Percentiles rank a stretch among this genome's conserved stretches.
Conservation (phyloP, 2,888 invertebrate genomes). For the Mythimna vitellina region DNA sequence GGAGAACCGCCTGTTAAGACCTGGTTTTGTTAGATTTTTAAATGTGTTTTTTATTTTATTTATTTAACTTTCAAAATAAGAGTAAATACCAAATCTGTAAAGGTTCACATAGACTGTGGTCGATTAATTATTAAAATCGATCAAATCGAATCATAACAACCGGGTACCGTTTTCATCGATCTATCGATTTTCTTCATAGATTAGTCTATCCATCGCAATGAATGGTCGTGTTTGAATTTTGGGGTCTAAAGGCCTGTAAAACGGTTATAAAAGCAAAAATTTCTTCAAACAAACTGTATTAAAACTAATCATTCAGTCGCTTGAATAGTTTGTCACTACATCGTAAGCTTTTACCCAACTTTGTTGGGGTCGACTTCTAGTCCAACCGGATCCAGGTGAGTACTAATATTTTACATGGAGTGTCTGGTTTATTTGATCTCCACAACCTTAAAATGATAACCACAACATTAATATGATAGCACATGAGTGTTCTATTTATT, state of each 20-base stretch:
- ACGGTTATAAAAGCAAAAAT: not conserved
- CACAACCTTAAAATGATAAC: not conserved
- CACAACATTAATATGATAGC: no score
- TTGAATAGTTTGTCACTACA: not conserved
- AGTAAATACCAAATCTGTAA: not conserved
- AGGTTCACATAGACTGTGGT: not conserved
- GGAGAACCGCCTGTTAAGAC: conserved; percentile 86
- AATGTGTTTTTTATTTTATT: not conserved
- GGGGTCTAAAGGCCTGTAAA: no score
- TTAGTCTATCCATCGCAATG: not conserved
- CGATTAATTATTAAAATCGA: not conserved
- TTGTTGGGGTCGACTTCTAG: not conserved
- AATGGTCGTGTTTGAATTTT: not conserved
- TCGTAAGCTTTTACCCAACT: no score
- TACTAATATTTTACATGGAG: not conserved
- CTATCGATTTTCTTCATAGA: not conserved
- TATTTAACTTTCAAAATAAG: not conserved
- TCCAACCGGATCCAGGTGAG: not conserved
- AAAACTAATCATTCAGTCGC: not conserved
- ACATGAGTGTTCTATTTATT: no score
- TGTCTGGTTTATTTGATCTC: not conserved
- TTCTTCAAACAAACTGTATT: not conserved
- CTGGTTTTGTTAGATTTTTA: conserved; percentile 83
- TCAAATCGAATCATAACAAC: not conserved
- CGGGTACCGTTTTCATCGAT: not conserved